These are phyloP conservation scores for Eurytoma californica DNA, from an alignment of 2,888 invertebrate species.

Conservation along the genomic window DNA sequence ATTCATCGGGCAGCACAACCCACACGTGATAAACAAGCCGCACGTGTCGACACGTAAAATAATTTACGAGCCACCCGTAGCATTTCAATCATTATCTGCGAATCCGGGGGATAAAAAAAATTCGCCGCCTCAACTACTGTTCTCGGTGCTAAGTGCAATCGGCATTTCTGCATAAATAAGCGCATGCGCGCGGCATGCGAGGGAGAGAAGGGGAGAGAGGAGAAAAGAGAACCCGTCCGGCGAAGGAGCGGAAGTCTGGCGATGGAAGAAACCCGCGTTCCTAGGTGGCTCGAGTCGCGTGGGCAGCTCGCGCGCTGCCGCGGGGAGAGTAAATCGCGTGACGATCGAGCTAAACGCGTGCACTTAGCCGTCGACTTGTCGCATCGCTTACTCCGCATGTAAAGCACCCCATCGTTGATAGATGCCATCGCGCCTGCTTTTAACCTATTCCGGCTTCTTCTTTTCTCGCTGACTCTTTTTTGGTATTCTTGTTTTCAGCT, in stretches of 20 bases:
- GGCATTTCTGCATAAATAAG: slow-evolving; percentile 50
- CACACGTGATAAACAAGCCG: not conserved
- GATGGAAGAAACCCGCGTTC: slow-evolving; percentile 22
- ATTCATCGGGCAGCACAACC: slow-evolving; percentile 3
- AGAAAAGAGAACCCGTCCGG: slow-evolving; percentile 5
- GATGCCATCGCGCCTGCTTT: not conserved
- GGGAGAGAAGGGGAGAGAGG: not conserved
- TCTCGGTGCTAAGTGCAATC: slow-evolving; percentile 45
- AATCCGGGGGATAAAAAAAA: slow-evolving; percentile 30
- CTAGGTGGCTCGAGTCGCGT: slow-evolving; percentile 14
- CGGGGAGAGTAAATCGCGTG: slow-evolving; percentile 3
- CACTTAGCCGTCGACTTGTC: slow-evolving; percentile 1
- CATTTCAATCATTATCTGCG: slow-evolving; percentile 41
- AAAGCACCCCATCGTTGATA: slow-evolving; percentile 5
- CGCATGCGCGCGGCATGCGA: slow-evolving; percentile 1
- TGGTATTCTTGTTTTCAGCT: too few species aligned
- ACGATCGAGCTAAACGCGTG: slow-evolving; percentile 1
- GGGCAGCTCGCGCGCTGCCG: not conserved
- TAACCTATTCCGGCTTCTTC: too few species aligned
- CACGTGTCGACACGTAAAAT: slow-evolving; percentile 29
- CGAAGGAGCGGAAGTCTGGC: slow-evolving; percentile 41
- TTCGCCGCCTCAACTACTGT: slow-evolving; percentile 34
- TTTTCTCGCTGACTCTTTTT: too few species aligned
- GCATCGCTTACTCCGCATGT: not conserved
- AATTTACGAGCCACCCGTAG: slow-evolving; percentile 30